These are phyloP conservation scores for Engystomops pustulosus DNA, from an alignment of 2,113 vertebrate species.

Conservation along the genomic window DNA sequence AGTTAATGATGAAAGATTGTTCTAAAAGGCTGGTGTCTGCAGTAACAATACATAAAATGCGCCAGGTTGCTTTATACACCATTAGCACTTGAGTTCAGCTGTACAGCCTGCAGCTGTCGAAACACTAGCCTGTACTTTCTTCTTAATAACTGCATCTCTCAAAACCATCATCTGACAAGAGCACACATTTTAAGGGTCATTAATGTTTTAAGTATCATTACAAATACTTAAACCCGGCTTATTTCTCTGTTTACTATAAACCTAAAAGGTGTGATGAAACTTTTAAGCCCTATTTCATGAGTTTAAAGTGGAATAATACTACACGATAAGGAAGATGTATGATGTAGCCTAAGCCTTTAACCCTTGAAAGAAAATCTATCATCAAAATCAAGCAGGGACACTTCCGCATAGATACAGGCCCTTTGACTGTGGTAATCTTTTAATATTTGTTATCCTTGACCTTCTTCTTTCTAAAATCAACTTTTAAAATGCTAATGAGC, in stretches of 20 bases:
- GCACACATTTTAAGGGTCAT: not conserved
- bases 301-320: not conserved
- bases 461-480: too few species aligned
- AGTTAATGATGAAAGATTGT: not conserved
- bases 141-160: not conserved
- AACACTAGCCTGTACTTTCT: conserved; percentile 13
- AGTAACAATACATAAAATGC: conserved; percentile 19
- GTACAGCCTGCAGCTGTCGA: conserved; percentile 34
- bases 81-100: conserved; percentile 30
- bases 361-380: too few species aligned
- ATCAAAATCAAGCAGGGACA: too few species aligned
- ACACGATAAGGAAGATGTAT: too few species aligned
- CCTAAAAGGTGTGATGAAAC: not conserved
- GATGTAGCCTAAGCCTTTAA: not conserved
- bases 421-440: too few species aligned
- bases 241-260: not conserved
- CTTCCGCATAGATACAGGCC: too few species aligned
- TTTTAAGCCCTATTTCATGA: not conserved
- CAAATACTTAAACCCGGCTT: not conserved
- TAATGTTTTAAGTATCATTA: not conserved
- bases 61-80: conserved; percentile 34
- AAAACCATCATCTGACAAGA: not conserved
- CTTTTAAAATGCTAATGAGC: too few species aligned
- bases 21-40: not conserved
- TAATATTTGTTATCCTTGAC: too few species aligned